These are phyloP conservation scores for Scaptomyza cyrtandrae DNA, from an alignment of 2,888 invertebrate species.

Conservation along the genomic window DNA sequence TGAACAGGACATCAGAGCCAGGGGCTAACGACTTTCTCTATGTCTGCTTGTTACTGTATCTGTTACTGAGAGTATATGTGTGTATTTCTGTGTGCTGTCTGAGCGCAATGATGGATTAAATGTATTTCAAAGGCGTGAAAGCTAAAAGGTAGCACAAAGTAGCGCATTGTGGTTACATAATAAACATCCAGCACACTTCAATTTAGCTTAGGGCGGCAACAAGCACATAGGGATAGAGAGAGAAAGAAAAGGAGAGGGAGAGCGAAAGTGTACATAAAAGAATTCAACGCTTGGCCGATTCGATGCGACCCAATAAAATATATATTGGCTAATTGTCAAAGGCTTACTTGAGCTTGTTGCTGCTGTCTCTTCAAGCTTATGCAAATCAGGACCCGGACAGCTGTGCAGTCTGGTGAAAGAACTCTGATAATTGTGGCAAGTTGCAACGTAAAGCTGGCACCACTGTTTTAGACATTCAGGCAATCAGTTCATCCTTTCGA, in stretches of 20 bases:
- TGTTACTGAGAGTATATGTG: constrained; percentile 20
- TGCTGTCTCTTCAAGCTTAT: constrained; percentile 46
- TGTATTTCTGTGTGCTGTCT: constrained; percentile 34
- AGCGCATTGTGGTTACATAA: constrained; percentile 74
- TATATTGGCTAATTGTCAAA: constrained; percentile 71
- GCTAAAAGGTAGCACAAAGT: constrained; percentile 75
- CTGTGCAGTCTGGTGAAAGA: constrained; percentile 69
- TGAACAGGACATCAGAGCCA: constrained; percentile 50
- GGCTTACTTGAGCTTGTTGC: constrained; percentile 37
- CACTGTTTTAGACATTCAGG: constrained; percentile 2
- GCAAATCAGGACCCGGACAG: constrained; percentile 61
- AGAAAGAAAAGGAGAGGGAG: neutral
- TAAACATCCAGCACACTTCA: constrained; percentile 70
- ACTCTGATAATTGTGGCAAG: constrained; percentile 62
- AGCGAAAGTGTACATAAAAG: constrained; percentile 8
- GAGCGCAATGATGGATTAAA: constrained; percentile 75
- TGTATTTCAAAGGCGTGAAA: constrained; percentile 80
- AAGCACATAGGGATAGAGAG: neutral
- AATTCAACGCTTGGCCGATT: constrained; percentile 29
- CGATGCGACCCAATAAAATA: constrained; percentile 43
- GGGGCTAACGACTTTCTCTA: constrained; percentile 24
- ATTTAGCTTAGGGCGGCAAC: constrained; percentile 65
- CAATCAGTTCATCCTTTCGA: constrained; percentile 26
- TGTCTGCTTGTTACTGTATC: constrained; percentile 23
- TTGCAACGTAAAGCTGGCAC: constrained; percentile 6